Evolutionary conservation across 2,113 vertebrate species (phyloP).

Genomic region (Mixornis gularis): DNA sequence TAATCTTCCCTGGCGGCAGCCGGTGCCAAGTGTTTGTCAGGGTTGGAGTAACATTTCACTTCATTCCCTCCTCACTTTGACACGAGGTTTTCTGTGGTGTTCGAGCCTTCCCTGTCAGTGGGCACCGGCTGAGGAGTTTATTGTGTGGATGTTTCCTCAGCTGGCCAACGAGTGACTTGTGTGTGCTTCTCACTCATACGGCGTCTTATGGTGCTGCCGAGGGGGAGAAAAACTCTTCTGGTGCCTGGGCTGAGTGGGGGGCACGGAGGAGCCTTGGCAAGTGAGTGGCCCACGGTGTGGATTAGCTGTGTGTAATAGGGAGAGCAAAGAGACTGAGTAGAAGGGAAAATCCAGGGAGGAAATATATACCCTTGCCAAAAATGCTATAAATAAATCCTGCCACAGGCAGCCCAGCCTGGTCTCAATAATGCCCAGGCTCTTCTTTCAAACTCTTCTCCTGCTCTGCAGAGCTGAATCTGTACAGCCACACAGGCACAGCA

Average conservation of each 20-base stretch:
- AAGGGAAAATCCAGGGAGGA: background rate
- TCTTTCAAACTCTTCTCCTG: background rate
- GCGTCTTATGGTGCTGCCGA: fast-evolving
- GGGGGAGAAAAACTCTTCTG: background rate
- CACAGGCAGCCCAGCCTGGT: background rate
- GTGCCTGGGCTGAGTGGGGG: background rate
- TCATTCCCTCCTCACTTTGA: background rate
- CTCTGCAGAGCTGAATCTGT: background rate
- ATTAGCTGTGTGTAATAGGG: fast-evolving
- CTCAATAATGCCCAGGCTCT: background rate
- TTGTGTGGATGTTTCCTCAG: background rate
- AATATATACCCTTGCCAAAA: background rate
- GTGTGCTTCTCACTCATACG: background rate
- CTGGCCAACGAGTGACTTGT: background rate
- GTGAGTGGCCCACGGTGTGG: fast-evolving
- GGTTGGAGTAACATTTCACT: background rate
- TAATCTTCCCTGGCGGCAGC: background rate
- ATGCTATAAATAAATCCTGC: background rate
- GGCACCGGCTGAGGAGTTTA: background rate
- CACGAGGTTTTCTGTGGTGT: background rate
- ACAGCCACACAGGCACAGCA: background rate
- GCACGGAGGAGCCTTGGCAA: background rate
- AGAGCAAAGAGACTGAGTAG: background rate
- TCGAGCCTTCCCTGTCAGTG: background rate
- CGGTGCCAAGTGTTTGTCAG: background rate